Percentiles rank a stretch among this genome's conserved stretches.
These are phyloP conservation scores for Silurus aristotelis DNA, from an alignment of 2,797 vertebrate genomes.

Conservation along the genomic window DNA sequence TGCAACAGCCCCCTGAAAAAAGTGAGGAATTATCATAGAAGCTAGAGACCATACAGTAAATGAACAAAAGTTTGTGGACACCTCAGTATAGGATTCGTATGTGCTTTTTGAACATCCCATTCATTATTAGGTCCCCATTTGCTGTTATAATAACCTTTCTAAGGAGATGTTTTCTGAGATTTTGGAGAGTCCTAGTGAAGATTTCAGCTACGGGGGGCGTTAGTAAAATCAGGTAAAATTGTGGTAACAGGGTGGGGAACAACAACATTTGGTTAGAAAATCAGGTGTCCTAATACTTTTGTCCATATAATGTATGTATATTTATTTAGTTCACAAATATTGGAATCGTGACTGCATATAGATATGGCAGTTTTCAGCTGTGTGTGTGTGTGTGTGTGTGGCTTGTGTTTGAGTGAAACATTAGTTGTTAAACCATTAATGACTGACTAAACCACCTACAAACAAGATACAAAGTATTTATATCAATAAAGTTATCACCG, in stretches of 20 bases:
- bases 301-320: background rate
- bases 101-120: no score
- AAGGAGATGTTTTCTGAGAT: no score
- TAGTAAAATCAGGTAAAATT: no score
- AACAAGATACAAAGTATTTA: constrained; percentile 3
- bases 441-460: background rate
- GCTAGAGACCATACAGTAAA: background rate
- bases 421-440: constrained; percentile 13
- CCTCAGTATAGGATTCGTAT: no score
- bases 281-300: no score
- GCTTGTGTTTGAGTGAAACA: constrained; percentile 15
- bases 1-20: background rate
- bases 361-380: constrained; percentile 9
- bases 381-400: background rate
- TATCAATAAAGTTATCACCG: constrained; percentile 7
- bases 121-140: no score
- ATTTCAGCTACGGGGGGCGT: no score
- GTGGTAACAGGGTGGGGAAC: no score
- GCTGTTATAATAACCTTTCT: no score
- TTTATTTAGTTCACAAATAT: constrained; percentile 4
- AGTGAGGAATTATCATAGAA: background rate
- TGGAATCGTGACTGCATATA: constrained; percentile 8
- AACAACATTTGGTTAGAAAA: no score
- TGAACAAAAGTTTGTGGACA: no score
- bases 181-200: no score